Conservation (phyloP, 2,888 invertebrate genomes). For the Brachynemurus nebulosus region DNA sequence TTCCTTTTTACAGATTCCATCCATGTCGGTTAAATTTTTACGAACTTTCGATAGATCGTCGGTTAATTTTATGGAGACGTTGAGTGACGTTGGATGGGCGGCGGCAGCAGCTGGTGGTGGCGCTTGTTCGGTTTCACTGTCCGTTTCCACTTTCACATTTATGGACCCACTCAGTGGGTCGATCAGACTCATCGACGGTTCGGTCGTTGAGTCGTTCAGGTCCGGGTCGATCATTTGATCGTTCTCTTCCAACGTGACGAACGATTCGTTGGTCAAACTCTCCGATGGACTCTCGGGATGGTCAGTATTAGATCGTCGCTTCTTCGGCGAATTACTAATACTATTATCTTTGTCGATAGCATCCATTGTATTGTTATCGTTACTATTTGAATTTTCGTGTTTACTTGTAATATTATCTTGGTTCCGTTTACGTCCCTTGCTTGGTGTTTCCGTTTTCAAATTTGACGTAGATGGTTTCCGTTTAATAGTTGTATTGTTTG, state of each 20-base stretch:
- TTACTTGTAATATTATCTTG: slow-evolving; percentile 30
- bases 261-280: slow-evolving; percentile 74
- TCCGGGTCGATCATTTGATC: slow-evolving; percentile 30
- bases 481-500: slow-evolving; percentile 29
- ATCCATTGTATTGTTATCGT: slow-evolving; percentile 13
- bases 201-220: slow-evolving; percentile 30
- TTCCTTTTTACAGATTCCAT: slow-evolving; percentile 10
- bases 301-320: slow-evolving; percentile 31
- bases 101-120: not conserved
- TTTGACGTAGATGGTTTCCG: slow-evolving; percentile 26
- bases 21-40: slow-evolving; percentile 8
- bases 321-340: slow-evolving; percentile 22
- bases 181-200: slow-evolving; percentile 25
- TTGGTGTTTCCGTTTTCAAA: slow-evolving; percentile 39
- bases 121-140: slow-evolving; percentile 3
- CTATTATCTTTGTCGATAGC: slow-evolving; percentile 18
- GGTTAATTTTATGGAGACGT: slow-evolving; percentile 9
- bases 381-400: slow-evolving; percentile 27
- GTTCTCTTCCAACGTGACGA: slow-evolving; percentile 58
- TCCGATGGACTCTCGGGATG: slow-evolving; percentile 57
- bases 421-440: slow-evolving; percentile 37
- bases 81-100: slow-evolving; percentile 3
- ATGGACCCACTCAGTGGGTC: slow-evolving; percentile 9
- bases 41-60: slow-evolving; percentile 9
- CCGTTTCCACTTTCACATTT: slow-evolving; percentile 7